Evolutionary conservation across 1,140 invertebrate genomes (phyloP), one percentile per base, ranked within the genome.

Genomic region (Dendrolimus punctatus): DNA sequence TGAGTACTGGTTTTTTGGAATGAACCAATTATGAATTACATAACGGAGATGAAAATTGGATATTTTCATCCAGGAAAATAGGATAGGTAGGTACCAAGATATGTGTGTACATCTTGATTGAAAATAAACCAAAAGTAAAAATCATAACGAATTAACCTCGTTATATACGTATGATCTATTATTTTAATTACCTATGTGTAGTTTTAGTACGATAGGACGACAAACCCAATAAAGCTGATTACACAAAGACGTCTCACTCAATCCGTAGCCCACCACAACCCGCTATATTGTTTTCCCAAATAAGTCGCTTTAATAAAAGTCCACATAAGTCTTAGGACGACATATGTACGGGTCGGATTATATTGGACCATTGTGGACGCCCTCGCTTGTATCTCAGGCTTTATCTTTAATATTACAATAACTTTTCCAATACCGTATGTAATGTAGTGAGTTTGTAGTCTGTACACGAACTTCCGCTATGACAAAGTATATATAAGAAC

Each of bases 241-340:
- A 50, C 23, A 9, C 39, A 42, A 23, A 46, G 49, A 51, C 41
- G 49, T 55, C 55, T 57, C 46, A 57, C 55, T 57, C 46, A 57
- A 48, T 57, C 39, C 5, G 38, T 39, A 40, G 50, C 43, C 42
- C 41, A 55, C 44, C 53, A 36, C 46, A 51, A 44, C 47, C 54
- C 55, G 45, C 41, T 51, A 60, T 75, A 68, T 68, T 71, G 67
- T 76, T 72, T 70, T 69, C 49, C 66, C 58, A 64, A 74, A 75
- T 75, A 76, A 78, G 66, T 72, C 44, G 47, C 57, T 69, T 79
- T 73, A 73, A 77, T 82, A 80, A 71, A 79, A 75, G 69, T 66
- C 67, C 60, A 54, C 64, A 60, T 60, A 74, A 76, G 71, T 71
- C 60, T 60, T 53, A 50, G 50, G 46, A 51, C 62, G 65, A 80